These are phyloP conservation scores for Pluvialis apricaria DNA, from an alignment of 2,113 vertebrate species.

Conservation along the genomic window DNA sequence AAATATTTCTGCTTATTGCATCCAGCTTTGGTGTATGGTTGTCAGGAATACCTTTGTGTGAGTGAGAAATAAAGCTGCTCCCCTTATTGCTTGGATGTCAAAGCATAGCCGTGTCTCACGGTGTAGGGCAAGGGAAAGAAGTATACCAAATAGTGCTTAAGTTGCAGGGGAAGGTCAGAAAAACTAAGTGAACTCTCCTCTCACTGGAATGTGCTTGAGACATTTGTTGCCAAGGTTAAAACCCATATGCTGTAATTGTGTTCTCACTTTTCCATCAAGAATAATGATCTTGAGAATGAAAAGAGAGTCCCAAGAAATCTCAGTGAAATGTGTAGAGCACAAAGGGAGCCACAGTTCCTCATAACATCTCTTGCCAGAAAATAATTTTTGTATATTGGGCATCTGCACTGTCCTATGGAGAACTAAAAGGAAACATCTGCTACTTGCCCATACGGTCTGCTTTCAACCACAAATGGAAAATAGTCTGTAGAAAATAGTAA, in stretches of 20 bases:
- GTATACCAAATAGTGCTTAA: neutral
- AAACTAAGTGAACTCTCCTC: neutral
- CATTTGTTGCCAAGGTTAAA: neutral
- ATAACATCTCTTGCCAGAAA: slow-evolving; percentile 13
- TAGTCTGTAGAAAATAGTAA: slow-evolving; percentile 31
- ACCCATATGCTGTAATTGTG: neutral
- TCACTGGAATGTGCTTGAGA: neutral
- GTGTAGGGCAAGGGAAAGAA: neutral
- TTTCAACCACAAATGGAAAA: slow-evolving; percentile 39
- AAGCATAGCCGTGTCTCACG: neutral
- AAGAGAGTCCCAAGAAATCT: neutral
- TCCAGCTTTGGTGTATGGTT: neutral
- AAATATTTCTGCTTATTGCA: neutral
- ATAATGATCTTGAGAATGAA: neutral
- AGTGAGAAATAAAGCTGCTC: neutral
- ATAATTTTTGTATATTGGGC: slow-evolving; percentile 32
- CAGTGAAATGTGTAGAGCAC: neutral
- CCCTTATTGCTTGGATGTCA: neutral
- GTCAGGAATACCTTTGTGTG: neutral
- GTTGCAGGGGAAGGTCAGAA: neutral
- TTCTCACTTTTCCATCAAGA: slow-evolving; percentile 1
- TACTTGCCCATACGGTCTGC: neutral
- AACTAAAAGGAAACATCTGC: slow-evolving; percentile 59
- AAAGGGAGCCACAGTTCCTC: neutral
- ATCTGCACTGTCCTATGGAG: slow-evolving; percentile 26